Evolutionary conservation across 2,888 invertebrate species (phyloP), one percentile per base, ranked within the genome.

Genomic region (Xestia sexstrigata): DNA sequence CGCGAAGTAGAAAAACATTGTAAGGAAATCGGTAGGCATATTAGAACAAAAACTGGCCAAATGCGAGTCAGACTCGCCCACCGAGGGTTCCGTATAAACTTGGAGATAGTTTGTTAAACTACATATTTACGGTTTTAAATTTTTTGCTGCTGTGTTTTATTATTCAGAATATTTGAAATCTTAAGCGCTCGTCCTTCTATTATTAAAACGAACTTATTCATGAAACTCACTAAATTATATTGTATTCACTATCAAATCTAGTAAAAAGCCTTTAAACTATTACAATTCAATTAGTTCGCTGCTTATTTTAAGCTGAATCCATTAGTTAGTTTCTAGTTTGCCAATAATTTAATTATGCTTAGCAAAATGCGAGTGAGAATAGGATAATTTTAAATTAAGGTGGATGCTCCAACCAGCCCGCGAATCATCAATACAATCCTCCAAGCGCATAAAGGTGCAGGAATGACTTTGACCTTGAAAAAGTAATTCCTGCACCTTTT

Each of bases 251-350:
- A 5, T 68, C 2, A 8, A 79, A 67, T 55, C 8, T 26, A 62
- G 63, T 65, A 82, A 49, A 73, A 74, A 39, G 0, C 2, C 15
- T 35, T 0, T 5, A 5, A 62, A 55, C n/a, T 62, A 49, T 26
- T 42, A 55, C 0, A 78, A 83, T 60, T 26, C 2, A 70, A 83
- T 62, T 39, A 70, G n/a, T 60, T 35, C 13, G 3, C 30, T 42
- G 67, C 39, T 66, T 60, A 58, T 62, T 58, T 68, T n/a, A 60
- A 30, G 30, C 45, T 62, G 55, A 77, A 55, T 47, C 17, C 0
- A 42, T 78, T 68, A 67, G 13, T n/a, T 9, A 11, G 62, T 62
- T 26, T 49, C 52, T 68, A 82, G 67, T 79, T 58, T 45, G 35
- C 58, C 13, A 47, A 26, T 67, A 67, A 74, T 42, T 17, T 15